phyloP scores from a whole-genome alignment of 64 coral and sea anemone species.

The Hydrozoanthus tunicans region DNA sequence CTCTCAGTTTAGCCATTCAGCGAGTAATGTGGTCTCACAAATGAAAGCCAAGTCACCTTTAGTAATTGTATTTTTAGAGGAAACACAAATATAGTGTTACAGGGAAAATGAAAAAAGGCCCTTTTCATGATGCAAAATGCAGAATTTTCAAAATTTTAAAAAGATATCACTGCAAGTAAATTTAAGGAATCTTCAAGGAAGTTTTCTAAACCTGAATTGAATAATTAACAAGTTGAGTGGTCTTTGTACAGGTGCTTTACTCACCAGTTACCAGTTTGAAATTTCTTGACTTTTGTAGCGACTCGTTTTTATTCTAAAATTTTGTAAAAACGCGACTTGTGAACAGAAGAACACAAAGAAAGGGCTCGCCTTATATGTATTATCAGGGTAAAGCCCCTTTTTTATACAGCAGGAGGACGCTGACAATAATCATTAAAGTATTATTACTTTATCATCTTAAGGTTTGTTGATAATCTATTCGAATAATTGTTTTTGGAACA shows the following conservation, averaged over 20 bases:
- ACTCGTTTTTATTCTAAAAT: conserved; percentile 19
- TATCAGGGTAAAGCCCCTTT: conserved; percentile 10
- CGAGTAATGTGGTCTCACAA: neutral
- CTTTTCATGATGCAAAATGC: conserved; percentile 5
- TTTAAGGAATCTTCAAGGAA: neutral
- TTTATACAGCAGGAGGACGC: conserved; percentile 9
- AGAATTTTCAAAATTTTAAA: conserved; percentile 13
- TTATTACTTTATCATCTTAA: conserved; percentile 13
- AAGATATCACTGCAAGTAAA: conserved; percentile 15
- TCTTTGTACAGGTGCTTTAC: conserved; percentile 14
- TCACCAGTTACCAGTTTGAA: conserved; percentile 5
- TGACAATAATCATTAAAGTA: conserved; percentile 20
- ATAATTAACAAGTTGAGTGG: conserved; percentile 15
- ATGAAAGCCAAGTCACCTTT: neutral
- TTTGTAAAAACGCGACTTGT: conserved; percentile 19
- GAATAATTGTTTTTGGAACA: no score
- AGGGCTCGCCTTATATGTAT: conserved; percentile 14
- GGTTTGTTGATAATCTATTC: neutral
- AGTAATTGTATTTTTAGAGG: neutral
- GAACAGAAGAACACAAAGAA: conserved; percentile 18
- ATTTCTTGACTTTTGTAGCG: conserved; percentile 18
- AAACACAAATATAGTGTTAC: neutral
- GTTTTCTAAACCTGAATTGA: conserved; percentile 15
- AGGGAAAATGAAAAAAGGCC: conserved; percentile 8
- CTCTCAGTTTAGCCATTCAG: neutral